phyloP scores from a whole-genome alignment of 30 jellyfish, hydroid and myxozoan species.

The Hydractinia symbiolongicarpus region DNA sequence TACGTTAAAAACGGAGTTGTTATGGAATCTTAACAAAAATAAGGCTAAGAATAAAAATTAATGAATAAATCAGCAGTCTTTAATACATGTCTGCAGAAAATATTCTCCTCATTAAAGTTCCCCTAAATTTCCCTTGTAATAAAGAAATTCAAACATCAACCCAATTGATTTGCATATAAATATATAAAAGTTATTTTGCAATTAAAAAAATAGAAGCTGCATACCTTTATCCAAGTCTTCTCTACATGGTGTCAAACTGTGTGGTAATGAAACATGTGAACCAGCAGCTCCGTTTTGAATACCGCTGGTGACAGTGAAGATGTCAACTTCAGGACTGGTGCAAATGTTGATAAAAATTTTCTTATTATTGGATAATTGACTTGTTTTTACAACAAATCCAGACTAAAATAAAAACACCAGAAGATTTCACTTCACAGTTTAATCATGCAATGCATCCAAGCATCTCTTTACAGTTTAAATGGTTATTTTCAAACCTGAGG shows the following conservation, averaged over 20 bases:
- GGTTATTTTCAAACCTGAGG: constrained; percentile 49
- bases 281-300: constrained; percentile 27
- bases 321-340: constrained; percentile 51
- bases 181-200: background rate
- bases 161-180: background rate
- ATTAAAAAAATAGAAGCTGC: background rate
- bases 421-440: background rate
- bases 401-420: constrained; percentile 39
- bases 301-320: constrained; percentile 22
- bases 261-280: constrained; percentile 51
- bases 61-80: background rate
- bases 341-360: constrained; percentile 65
- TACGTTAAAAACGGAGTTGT: too few relatives aligned
- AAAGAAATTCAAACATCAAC: background rate
- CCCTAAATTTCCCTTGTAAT: background rate
- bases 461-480: background rate
- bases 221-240: constrained; percentile 72
- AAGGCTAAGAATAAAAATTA: too few relatives aligned
- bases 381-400: constrained; percentile 65
- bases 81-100: background rate
- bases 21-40: too few relatives aligned
- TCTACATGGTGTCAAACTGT: constrained; percentile 48
- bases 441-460: background rate
- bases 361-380: constrained; percentile 19
- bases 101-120: background rate